Conservation (phyloP, 2,797 vertebrate genomes). For the Poecilia wingei region DNA sequence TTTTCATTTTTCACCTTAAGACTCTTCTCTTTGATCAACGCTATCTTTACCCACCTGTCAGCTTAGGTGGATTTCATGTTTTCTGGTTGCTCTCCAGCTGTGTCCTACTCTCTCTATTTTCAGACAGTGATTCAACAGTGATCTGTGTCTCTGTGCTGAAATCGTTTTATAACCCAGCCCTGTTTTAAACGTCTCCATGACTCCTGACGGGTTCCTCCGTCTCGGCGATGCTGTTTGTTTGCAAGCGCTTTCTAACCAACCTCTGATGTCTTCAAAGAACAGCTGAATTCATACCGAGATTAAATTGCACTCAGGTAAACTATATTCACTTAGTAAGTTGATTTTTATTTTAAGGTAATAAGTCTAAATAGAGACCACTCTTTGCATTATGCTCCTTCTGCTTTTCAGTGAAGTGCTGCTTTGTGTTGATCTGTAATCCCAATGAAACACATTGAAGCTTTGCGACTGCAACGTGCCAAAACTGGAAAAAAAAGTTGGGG, state of each 20-base stretch:
- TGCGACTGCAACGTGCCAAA: neutral
- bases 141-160: neutral
- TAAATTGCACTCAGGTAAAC: neutral
- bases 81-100: neutral
- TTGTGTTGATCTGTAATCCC: neutral
- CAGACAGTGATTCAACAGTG: neutral
- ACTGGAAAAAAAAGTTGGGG: neutral
- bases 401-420: neutral
- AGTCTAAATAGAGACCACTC: neutral
- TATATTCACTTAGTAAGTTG: neutral
- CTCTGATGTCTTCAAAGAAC: neutral
- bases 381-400: neutral
- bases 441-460: neutral
- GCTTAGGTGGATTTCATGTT: neutral
- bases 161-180: neutral
- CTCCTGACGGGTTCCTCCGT: neutral
- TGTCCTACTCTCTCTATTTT: neutral
- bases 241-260: neutral
- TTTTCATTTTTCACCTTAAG: neutral
- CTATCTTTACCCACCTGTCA: neutral
- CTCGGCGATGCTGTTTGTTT: neutral
- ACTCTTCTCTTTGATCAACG: neutral
- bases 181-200: neutral
- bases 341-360: neutral
- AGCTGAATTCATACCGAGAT: neutral